Percentiles rank a stretch among this genome's conserved stretches.
phyloP scores from a whole-genome alignment of 2,113 vertebrate genomes.

The Lipotes vexillifer region DNA sequence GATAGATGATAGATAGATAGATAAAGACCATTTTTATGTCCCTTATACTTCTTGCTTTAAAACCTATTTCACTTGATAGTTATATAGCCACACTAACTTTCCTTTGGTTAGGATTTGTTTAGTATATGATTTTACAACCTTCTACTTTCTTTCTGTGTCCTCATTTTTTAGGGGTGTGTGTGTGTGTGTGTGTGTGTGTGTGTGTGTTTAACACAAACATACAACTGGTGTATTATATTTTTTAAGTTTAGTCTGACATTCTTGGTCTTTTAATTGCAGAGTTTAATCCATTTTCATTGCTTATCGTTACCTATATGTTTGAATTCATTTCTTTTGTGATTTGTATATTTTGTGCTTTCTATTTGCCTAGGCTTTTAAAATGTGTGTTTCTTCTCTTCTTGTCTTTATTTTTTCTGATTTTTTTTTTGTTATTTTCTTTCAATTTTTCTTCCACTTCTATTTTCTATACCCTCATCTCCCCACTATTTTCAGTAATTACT shows the following conservation, averaged over 20 bases:
- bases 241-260: background rate
- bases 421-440: background rate
- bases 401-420: background rate
- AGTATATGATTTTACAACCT: background rate
- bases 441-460: background rate
- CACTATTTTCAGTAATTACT: background rate
- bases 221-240: background rate
- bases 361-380: background rate
- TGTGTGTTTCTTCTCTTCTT: background rate
- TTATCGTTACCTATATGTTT: background rate
- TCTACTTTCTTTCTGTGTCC: background rate
- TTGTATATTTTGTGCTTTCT: background rate
- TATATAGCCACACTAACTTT: rapidly evolving
- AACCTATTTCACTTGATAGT: background rate
- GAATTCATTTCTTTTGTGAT: background rate
- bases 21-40: background rate
- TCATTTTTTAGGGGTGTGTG: background rate
- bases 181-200: background rate
- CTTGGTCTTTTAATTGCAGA: background rate
- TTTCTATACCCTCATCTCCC: rapidly evolving
- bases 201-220: background rate
- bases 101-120: background rate
- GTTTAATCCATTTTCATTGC: background rate
- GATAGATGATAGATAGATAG: rapidly evolving
- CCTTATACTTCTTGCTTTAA: background rate